Conservation (phyloP, 2,113 vertebrate genomes). For the Tichodroma muraria region DNA sequence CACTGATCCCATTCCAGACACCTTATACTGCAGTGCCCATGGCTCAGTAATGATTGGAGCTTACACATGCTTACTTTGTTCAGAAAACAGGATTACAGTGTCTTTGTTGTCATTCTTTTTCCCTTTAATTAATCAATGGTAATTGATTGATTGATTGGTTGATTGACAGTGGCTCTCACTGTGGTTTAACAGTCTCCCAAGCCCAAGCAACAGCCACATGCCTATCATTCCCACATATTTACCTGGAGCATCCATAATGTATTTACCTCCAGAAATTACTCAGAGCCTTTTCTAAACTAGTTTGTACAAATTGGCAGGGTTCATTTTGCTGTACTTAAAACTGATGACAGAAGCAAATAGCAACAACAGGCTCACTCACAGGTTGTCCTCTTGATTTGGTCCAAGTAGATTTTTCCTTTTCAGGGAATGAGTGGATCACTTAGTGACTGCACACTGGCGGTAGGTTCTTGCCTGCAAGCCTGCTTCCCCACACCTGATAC, state of each 20-base stretch:
- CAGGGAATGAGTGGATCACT: background rate
- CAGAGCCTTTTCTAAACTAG: background rate
- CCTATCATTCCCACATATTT: background rate
- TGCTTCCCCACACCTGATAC: background rate
- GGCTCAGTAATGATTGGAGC: background rate
- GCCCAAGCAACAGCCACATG: background rate
- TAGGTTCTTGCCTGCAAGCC: background rate
- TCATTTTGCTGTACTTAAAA: background rate
- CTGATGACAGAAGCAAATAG: background rate
- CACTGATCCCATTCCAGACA: background rate
- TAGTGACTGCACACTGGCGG: background rate
- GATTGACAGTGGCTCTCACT: background rate
- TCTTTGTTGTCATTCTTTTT: background rate
- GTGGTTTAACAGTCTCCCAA: background rate
- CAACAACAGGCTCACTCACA: background rate
- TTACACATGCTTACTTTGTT: background rate
- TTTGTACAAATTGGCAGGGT: background rate
- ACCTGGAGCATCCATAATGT: accelerated
- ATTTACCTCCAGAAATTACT: background rate
- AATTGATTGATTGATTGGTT: background rate
- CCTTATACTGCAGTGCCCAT: background rate
- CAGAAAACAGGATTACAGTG: background rate
- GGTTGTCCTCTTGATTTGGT: background rate
- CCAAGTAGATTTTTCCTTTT: background rate
- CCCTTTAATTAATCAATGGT: constrained; percentile 22